Evolutionary conservation across 2,888 invertebrate species (phyloP), one percentile per base, ranked within the genome.

Genomic region (Nomada fucata): DNA sequence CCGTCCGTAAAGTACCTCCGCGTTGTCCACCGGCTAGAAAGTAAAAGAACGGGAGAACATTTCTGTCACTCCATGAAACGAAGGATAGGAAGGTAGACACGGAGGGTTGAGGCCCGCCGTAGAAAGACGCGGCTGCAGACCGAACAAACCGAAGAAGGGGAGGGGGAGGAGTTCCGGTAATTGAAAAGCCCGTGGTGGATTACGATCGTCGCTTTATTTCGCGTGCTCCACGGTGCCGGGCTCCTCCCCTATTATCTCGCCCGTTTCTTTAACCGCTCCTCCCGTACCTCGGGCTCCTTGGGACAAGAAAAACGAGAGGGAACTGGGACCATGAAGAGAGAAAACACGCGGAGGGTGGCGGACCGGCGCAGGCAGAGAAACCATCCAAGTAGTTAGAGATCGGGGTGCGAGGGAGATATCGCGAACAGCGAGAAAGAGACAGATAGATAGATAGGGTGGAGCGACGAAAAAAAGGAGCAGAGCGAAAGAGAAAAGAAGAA

Each of bases 171-270:
- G 85, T 74, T 76, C 77, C 84, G 89, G 89, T 91, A 92, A 92
- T 92, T 92, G 92, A 92, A 92, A 92, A 92, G 90, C 88, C 87
- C 87, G 85, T 86, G 89, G 88, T 89, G 89, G 87, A 89, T 88
- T 87, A 86, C 84, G 90, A 90, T 91, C 85, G 89, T 88, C 89
- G 88, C 90, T 88, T 90, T 90, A 89, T 91, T 88, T 88, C 89
- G 80, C 89, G 82, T 82, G 87, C 85, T 75, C 78, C 72, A 74
- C 82, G 79, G 75, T 77, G 71, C 80, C 57, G 71, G 72, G 79
- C 77, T 83, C 83, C 87, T 83, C 84, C 73, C 84, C 86, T 89
- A 88, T 86, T 86, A 88, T 90, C 88, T 86, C 86, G 85, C 82
- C 83, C 83, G 80, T 85, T 84, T 73, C 71, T 81, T 79, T 73